Conservation (phyloP, 2,113 vertebrate species). For the Uria aalge region DNA sequence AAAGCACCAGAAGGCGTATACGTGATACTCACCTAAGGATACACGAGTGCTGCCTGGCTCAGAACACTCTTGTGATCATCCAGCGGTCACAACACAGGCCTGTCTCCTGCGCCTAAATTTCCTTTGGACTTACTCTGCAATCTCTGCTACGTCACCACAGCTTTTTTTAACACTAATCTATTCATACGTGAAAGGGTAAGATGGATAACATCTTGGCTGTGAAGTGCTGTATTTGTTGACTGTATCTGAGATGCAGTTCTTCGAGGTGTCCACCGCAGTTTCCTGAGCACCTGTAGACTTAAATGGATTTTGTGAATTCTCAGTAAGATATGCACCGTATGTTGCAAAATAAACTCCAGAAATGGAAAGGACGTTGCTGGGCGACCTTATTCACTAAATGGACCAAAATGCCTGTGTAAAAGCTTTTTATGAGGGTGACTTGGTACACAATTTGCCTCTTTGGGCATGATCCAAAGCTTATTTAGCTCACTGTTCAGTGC, state of each 20-base stretch:
- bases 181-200: neutral
- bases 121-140: neutral
- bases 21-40: neutral
- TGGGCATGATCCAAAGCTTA: neutral
- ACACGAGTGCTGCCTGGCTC: neutral
- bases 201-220: fast-evolving
- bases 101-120: neutral
- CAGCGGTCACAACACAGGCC: neutral
- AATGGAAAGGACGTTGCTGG: neutral
- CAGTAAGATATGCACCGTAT: neutral
- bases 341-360: neutral
- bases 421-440: neutral
- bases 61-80: neutral
- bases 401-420: neutral
- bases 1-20: neutral
- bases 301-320: neutral
- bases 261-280: neutral
- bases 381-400: neutral
- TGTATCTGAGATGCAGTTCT: neutral
- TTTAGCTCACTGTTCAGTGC: neutral
- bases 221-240: neutral
- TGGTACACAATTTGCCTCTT: neutral
- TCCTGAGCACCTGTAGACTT: neutral
- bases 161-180: neutral
- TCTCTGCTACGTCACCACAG: neutral